Percentiles rank a stretch among this genome's conserved stretches.
phyloP scores from a whole-genome alignment of 2,113 vertebrate species.

The Hydrochoerus hydrochaeris region DNA sequence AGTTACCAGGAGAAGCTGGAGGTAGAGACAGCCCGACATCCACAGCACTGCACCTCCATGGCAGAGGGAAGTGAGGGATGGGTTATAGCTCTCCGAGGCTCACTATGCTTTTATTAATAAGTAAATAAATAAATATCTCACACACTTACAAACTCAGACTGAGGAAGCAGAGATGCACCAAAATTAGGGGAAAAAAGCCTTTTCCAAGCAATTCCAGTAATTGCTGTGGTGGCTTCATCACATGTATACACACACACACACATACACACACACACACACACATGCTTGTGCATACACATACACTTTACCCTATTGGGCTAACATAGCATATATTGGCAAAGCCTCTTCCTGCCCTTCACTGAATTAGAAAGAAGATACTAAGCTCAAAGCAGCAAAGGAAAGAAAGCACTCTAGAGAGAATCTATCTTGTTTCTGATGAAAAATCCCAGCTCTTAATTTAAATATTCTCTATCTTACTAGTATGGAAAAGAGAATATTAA shows the following conservation, averaged over 20 bases:
- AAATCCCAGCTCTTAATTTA: neutral
- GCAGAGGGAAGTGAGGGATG: neutral
- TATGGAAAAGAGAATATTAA: neutral
- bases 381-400: neutral
- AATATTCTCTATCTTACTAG: neutral
- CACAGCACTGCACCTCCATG: neutral
- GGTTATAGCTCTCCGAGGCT: neutral
- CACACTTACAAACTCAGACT: neutral
- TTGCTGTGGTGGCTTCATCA: neutral
- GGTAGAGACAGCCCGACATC: neutral
- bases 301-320: neutral
- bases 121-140: neutral
- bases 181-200: neutral
- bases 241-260: too few relatives aligned
- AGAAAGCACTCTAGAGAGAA: neutral
- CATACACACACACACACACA: too few relatives aligned
- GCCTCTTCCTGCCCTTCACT: neutral
- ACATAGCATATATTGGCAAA: neutral
- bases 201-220: neutral
- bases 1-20: neutral
- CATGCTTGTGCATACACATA: too few relatives aligned
- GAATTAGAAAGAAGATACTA: neutral
- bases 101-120: neutral
- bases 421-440: neutral
- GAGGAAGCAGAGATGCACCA: neutral